phyloP scores from a whole-genome alignment of 1,140 invertebrate genomes.

The Hormaphis cornu region DNA sequence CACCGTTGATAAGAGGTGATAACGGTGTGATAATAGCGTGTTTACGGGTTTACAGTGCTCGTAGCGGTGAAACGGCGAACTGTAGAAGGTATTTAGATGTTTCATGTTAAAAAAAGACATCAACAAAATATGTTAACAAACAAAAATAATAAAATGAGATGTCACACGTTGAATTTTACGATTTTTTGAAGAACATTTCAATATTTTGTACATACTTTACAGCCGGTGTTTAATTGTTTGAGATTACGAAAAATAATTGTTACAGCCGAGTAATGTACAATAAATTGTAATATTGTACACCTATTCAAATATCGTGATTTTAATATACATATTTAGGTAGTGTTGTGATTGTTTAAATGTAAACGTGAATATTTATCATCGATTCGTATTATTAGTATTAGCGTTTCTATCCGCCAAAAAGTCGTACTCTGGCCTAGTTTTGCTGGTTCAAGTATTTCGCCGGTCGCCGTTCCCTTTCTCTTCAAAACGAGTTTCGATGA shows the following conservation, averaged over 20 bases:
- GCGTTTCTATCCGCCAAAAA: not conserved
- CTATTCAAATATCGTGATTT: too few relatives aligned
- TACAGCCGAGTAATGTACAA: too few relatives aligned
- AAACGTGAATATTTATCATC: too few relatives aligned
- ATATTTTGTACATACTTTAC: too few relatives aligned
- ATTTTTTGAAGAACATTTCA: too few relatives aligned
- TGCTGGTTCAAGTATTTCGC: not conserved
- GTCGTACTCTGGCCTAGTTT: slow-evolving; percentile 12
- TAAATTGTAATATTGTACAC: too few relatives aligned
- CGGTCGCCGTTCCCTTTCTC: slow-evolving; percentile 10
- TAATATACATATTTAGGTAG: too few relatives aligned
- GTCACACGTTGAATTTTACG: too few relatives aligned
- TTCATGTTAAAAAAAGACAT: slow-evolving; percentile 18
- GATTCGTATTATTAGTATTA: not conserved
- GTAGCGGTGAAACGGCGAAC: not conserved
- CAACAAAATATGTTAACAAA: not conserved
- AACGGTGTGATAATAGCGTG: not conserved
- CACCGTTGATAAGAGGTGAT: too few relatives aligned
- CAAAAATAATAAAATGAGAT: not conserved
- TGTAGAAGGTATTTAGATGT: not conserved
- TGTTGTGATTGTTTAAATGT: too few relatives aligned
- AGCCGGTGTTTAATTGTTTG: too few relatives aligned
- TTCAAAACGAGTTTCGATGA: slow-evolving; percentile 12
- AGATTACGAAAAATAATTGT: too few relatives aligned
- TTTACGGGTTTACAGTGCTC: not conserved